phyloP scores from a whole-genome alignment of 2,113 vertebrate genomes.

The Donacobius atricapilla region DNA sequence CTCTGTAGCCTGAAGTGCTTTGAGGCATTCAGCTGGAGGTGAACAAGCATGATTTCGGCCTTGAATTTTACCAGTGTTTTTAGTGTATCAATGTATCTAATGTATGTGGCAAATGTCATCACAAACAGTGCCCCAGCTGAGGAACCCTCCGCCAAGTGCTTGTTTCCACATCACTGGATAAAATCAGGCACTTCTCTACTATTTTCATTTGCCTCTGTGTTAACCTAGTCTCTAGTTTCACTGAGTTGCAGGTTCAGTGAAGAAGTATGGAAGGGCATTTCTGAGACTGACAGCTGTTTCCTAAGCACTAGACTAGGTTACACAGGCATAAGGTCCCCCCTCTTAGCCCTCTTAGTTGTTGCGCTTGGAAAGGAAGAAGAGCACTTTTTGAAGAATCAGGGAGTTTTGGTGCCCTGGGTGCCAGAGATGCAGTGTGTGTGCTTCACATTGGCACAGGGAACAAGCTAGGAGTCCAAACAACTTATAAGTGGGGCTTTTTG shows the following conservation, averaged over 20 bases:
- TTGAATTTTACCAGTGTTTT: not conserved
- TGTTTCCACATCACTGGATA: not conserved
- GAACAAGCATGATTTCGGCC: not conserved
- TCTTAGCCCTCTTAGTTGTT: not conserved
- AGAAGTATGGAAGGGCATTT: not conserved
- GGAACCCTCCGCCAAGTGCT: not conserved
- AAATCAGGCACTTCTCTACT: not conserved
- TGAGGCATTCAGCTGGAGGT: not conserved
- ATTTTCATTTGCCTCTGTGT: not conserved
- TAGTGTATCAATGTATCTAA: not conserved
- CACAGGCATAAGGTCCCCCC: not conserved
- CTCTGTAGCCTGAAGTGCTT: not conserved
- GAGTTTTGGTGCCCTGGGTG: not conserved
- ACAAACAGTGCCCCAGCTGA: not conserved
- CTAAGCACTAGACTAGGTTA: not conserved
- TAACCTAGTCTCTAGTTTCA: not conserved
- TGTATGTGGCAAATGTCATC: not conserved
- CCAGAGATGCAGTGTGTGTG: not conserved
- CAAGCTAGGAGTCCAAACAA: not conserved
- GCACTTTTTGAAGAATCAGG: not conserved
- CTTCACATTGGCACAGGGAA: not conserved
- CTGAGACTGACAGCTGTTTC: not conserved
- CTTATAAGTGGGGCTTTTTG: fast-evolving
- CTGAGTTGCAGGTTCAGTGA: not conserved
- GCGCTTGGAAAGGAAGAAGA: not conserved